Evolutionary conservation across 2,888 invertebrate genomes (phyloP).

Genomic region (Hypselothyrea guttata): DNA sequence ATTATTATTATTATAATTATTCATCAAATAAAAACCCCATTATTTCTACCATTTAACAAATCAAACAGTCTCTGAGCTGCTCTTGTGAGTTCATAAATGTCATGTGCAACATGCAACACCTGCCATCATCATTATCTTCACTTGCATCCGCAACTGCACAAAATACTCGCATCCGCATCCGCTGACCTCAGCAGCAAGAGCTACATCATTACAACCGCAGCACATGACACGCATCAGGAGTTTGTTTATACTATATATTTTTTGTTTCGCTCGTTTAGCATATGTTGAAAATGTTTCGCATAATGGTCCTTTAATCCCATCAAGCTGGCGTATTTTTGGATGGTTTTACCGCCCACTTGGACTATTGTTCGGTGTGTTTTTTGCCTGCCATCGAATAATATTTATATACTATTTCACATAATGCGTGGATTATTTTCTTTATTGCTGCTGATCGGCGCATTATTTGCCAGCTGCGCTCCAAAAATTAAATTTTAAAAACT

Average conservation of each 20-base stretch:
- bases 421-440: conserved; percentile 71
- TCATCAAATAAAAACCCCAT: no score
- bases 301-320: conserved; percentile 53
- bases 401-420: conserved; percentile 64
- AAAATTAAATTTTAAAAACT: conserved; percentile 49
- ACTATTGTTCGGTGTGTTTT: conserved; percentile 27
- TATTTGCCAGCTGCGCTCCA: conserved; percentile 28
- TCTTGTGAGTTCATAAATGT: conserved; percentile 46
- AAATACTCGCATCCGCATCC: conserved; percentile 12
- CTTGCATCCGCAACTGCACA: conserved; percentile 3
- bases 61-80: not conserved
- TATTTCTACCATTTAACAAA: not conserved
- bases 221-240: conserved; percentile 39
- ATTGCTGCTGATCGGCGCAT: conserved; percentile 68
- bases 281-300: conserved; percentile 55
- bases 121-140: conserved; percentile 44
- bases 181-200: conserved; percentile 20
- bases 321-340: not conserved
- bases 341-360: no score
- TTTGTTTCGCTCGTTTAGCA: conserved; percentile 43
- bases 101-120: conserved; percentile 40
- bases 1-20: no score
- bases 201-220: conserved; percentile 48
- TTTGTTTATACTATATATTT: not conserved
- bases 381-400: conserved; percentile 61